Percentiles rank a stretch among this genome's conserved stretches.
Conservation (phyloP, 2,113 vertebrate species). For the Gavialis gangeticus region DNA sequence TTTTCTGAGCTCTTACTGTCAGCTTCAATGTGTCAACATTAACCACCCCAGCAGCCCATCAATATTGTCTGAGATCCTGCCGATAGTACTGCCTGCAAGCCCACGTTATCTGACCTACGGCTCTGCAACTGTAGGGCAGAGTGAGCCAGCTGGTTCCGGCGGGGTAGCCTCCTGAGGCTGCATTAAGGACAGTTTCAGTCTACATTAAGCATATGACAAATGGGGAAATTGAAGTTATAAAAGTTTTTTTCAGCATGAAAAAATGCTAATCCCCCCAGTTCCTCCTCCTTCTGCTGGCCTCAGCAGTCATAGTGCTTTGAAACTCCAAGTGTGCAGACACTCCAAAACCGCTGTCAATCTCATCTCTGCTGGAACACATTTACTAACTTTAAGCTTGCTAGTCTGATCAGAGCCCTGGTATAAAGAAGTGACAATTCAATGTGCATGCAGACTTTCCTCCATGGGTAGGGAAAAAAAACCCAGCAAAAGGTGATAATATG, state of each 20-base stretch:
- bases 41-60: neutral
- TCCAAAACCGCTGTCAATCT: constrained; percentile 9
- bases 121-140: neutral
- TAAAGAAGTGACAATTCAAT: neutral
- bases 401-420: constrained; percentile 21
- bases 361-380: neutral
- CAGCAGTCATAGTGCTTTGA: neutral
- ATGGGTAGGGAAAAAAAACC: neutral
- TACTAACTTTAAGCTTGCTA: neutral
- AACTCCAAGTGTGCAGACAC: neutral
- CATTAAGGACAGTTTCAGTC: neutral
- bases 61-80: neutral
- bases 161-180: accelerated
- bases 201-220: neutral
- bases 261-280: neutral
- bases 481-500: constrained; percentile 33
- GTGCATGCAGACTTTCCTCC: constrained; percentile 29
- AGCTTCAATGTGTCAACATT: neutral
- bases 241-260: neutral
- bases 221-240: neutral
- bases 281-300: constrained; percentile 13
- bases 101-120: neutral
- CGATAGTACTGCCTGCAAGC: neutral
- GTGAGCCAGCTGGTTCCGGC: neutral
- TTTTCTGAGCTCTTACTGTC: constrained; percentile 32